Percentiles rank a stretch among this genome's conserved stretches.
These are phyloP conservation scores for Megalops cyprinoides DNA, from an alignment of 2,797 vertebrate genomes.

Conservation along the genomic window DNA sequence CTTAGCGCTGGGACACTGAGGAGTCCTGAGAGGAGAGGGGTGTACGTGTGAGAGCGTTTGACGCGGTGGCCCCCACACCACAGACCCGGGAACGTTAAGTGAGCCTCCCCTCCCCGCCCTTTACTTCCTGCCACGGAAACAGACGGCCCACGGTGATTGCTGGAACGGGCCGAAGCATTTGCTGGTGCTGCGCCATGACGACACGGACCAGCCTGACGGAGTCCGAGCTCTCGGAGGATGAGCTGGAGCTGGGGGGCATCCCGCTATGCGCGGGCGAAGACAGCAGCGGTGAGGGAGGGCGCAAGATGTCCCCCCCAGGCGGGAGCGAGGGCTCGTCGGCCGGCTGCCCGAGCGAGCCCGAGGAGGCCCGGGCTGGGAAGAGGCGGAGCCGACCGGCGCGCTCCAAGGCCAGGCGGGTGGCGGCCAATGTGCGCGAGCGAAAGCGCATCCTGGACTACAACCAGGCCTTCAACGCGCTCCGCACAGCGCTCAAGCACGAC, in stretches of 20 bases:
- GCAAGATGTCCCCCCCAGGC: constrained; percentile 70
- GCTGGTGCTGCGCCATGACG: constrained; percentile 85
- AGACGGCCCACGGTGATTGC: not conserved
- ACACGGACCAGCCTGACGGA: constrained; percentile 68
- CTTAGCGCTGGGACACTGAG: constrained; percentile 48
- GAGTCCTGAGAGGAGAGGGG: constrained; percentile 55
- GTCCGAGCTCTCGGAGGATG: constrained; percentile 74
- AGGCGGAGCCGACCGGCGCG: constrained; percentile 81
- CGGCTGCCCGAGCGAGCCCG: constrained; percentile 78
- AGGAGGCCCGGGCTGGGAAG: constrained; percentile 78
- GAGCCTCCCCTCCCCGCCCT: too few species aligned
- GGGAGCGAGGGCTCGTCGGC: constrained; percentile 76
- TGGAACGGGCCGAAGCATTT: constrained; percentile 68
- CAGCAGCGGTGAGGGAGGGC: constrained; percentile 73
- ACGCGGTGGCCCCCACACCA: too few species aligned
- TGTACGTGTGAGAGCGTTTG: too few species aligned
- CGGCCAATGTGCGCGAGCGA: constrained; percentile 91
- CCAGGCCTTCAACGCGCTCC: constrained; percentile 92
- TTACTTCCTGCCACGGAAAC: not conserved
- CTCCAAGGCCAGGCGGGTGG: constrained; percentile 88
- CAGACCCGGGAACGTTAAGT: constrained; percentile 38
- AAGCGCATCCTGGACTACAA: constrained; percentile 98
- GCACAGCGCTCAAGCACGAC: constrained; percentile 86
- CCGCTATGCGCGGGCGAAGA: constrained; percentile 57
- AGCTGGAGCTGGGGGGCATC: constrained; percentile 78